A percentile compares a stretch with the other conserved stretches of the same genome.
Conservation (phyloP, 1,140 invertebrate genomes). For the Coelopa frigida region DNA sequence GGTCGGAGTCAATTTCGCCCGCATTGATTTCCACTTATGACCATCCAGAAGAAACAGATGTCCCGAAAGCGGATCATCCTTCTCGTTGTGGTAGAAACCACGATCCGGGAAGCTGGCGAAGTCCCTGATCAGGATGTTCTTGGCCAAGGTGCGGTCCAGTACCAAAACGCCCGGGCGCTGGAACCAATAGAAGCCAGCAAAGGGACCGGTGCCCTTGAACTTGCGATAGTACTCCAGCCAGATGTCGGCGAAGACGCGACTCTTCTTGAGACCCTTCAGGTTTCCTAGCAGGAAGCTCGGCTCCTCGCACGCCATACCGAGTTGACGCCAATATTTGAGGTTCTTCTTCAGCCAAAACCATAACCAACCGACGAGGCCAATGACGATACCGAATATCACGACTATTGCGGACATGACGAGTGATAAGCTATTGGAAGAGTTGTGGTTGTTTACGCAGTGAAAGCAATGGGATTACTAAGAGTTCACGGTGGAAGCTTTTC, state of each 20-base stretch:
- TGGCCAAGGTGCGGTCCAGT: slow-evolving; percentile 28
- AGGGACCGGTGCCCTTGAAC: slow-evolving; percentile 29
- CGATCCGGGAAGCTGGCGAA: slow-evolving; percentile 40
- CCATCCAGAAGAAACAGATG: slow-evolving; percentile 48
- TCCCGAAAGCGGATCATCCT: slow-evolving; percentile 49
- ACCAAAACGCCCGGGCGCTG: slow-evolving; percentile 18
- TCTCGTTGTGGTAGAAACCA: slow-evolving; percentile 47
- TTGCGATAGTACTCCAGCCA: slow-evolving; percentile 22
- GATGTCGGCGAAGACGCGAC: slow-evolving; percentile 4
- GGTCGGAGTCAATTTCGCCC: slow-evolving; percentile 50
- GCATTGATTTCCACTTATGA: slow-evolving; percentile 50
- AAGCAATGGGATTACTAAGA: too few relatives aligned
- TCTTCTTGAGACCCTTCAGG: not conserved
- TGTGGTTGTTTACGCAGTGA: too few relatives aligned
- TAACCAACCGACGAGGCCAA: too few relatives aligned
- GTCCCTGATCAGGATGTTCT: slow-evolving; percentile 36
- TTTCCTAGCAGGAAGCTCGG: slow-evolving; percentile 7
- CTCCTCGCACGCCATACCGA: slow-evolving; percentile 8
- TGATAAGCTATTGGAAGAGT: too few relatives aligned
- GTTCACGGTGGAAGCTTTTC: too few relatives aligned
- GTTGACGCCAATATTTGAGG: slow-evolving; percentile 8
- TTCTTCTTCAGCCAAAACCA: slow-evolving; percentile 37
- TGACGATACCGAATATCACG: too few relatives aligned
- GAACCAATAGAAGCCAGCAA: slow-evolving; percentile 28
- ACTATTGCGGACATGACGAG: too few relatives aligned